Conservation (phyloP, 2,888 invertebrate species). For the Athetis lepigone region DNA sequence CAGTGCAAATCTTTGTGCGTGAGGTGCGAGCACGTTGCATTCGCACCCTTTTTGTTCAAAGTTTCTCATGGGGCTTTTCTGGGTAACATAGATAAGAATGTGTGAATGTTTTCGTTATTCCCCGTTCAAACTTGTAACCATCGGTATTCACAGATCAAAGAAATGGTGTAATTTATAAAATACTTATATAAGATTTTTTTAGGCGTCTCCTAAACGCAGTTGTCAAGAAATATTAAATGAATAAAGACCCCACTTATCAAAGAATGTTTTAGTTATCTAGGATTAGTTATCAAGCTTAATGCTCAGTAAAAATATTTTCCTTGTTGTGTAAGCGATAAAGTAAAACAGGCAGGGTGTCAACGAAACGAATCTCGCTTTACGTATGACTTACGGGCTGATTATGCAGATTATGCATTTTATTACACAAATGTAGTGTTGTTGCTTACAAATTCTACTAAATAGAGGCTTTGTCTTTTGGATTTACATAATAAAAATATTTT, state of each 20-base stretch:
- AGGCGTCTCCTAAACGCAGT: background rate
- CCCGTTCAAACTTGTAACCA: conserved; percentile 34
- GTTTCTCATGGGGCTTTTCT: conserved; percentile 75
- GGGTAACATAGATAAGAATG: conserved; percentile 80
- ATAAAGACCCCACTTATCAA: conserved; percentile 42
- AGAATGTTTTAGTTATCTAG: conserved; percentile 61
- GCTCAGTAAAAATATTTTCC: conserved; percentile 56
- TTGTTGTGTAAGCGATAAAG: conserved; percentile 48
- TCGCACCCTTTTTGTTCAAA: conserved; percentile 77
- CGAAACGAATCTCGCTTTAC: conserved; percentile 69
- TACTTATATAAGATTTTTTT: no score
- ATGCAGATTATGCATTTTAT: conserved; percentile 78
- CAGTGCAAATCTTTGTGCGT: conserved; percentile 71
- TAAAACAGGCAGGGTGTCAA: conserved; percentile 51
- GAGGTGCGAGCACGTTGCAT: conserved; percentile 72
- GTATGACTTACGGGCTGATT: conserved; percentile 80
- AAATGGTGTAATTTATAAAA: no score
- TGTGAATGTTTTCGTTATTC: conserved; percentile 72
- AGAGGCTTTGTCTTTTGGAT: conserved; percentile 42
- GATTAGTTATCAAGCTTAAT: conserved; percentile 48
- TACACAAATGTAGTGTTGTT: conserved; percentile 74
- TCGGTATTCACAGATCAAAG: background rate
- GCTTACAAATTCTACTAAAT: conserved; percentile 81
- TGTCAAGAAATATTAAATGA: conserved; percentile 12
- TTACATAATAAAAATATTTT: conserved; percentile 28